Percentiles rank a stretch among this genome's conserved stretches.
These are phyloP conservation scores for Brevimyrus niger DNA, from an alignment of 2,113 vertebrate species.

Conservation along the genomic window DNA sequence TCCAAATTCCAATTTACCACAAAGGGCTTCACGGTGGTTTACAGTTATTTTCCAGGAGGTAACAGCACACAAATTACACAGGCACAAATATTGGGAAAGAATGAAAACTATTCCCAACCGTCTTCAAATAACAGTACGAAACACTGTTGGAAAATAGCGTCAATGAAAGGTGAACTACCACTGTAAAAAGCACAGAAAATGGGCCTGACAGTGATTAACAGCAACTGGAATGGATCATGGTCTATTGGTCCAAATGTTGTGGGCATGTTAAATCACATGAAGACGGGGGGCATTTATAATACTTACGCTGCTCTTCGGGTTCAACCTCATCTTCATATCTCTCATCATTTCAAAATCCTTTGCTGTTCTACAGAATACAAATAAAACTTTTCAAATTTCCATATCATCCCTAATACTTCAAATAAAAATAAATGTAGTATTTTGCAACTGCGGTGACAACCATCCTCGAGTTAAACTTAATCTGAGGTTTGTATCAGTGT, in stretches of 20 bases:
- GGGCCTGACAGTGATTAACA: neutral
- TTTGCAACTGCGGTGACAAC: neutral
- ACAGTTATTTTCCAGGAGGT: neutral
- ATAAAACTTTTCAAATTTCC: neutral
- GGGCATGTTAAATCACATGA: neutral
- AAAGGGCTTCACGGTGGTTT: neutral
- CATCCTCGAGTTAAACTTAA: neutral
- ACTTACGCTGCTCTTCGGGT: slow-evolving; percentile 78
- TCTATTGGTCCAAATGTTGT: neutral
- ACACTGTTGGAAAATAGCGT: neutral
- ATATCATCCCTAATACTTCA: neutral
- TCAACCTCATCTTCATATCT: slow-evolving; percentile 81
- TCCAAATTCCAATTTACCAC: neutral
- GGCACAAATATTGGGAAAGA: neutral
- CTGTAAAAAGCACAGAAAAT: neutral
- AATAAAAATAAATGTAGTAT: neutral
- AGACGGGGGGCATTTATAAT: neutral
- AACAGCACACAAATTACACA: neutral
- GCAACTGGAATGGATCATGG: neutral
- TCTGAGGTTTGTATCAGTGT: neutral
- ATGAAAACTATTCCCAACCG: neutral
- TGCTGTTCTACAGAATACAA: slow-evolving; percentile 62
- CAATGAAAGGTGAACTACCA: neutral
- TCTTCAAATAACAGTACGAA: neutral
- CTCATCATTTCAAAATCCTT: slow-evolving; percentile 89